Percentiles rank a stretch among this genome's conserved stretches.
Evolutionary conservation across 2,888 invertebrate genomes (phyloP).

Genomic region (Hemithea aestivaria): DNA sequence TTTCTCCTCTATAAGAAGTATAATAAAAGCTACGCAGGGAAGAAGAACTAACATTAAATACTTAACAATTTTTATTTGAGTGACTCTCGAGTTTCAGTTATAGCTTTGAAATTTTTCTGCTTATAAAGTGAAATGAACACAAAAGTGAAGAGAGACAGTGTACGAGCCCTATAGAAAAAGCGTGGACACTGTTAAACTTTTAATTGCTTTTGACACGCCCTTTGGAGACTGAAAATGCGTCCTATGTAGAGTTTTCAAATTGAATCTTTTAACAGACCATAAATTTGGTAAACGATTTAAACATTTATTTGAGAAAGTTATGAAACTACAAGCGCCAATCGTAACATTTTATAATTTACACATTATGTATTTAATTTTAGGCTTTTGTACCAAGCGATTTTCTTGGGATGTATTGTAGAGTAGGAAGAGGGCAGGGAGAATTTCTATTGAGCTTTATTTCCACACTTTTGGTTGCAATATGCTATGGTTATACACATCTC

Average conservation of each 20-base stretch:
- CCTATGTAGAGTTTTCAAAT: slow-evolving; percentile 55
- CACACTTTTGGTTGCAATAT: too few species aligned
- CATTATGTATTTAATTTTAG: too few species aligned
- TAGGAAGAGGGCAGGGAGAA: too few species aligned
- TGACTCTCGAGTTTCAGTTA: not conserved
- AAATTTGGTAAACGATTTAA: slow-evolving; percentile 36
- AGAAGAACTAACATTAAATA: too few species aligned
- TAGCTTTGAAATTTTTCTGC: slow-evolving; percentile 3
- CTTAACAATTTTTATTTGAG: not conserved
- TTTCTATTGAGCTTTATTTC: too few species aligned
- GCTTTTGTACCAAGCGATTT: too few species aligned
- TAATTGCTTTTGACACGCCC: slow-evolving; percentile 71
- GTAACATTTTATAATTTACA: too few species aligned
- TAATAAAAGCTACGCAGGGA: too few species aligned
- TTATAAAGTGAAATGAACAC: slow-evolving; percentile 1
- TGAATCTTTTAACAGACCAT: slow-evolving; percentile 52
- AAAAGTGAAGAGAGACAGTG: slow-evolving; percentile 4
- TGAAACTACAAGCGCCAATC: too few species aligned
- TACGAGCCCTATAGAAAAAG: slow-evolving; percentile 32
- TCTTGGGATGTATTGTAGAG: too few species aligned
- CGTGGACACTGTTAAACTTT: slow-evolving; percentile 66
- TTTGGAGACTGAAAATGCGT: slow-evolving; percentile 61
- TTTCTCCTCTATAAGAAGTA: too few species aligned
- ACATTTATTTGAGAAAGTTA: slow-evolving; percentile 32
- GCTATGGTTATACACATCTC: too few species aligned